These are phyloP conservation scores for Archips xylosteana DNA, from an alignment of 2,888 invertebrate species.

Conservation along the genomic window DNA sequence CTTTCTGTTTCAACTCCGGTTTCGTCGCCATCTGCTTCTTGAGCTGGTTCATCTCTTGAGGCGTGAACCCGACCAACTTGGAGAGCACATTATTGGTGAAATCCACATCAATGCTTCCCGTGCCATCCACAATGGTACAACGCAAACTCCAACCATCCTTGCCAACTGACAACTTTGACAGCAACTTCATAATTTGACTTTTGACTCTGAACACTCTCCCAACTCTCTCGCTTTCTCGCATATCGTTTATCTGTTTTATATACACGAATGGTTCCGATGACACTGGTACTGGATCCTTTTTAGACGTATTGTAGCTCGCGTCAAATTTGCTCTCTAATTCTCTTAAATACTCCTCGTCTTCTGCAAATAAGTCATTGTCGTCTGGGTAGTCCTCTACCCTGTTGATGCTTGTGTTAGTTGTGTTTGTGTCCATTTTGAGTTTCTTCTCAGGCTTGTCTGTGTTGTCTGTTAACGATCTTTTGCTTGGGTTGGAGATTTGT, in stretches of 20 bases:
- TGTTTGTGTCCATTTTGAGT: slow-evolving; percentile 55
- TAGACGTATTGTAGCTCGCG: slow-evolving; percentile 43
- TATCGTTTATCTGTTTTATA: slow-evolving; percentile 75
- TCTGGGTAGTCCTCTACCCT: slow-evolving; percentile 64
- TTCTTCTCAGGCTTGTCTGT: slow-evolving; percentile 60
- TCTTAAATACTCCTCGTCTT: slow-evolving; percentile 70
- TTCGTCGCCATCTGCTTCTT: slow-evolving; percentile 68
- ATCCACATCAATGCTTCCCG: slow-evolving; percentile 81
- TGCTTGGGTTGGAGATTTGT: slow-evolving; percentile 58
- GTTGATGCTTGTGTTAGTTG: slow-evolving; percentile 45
- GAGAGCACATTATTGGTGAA: slow-evolving; percentile 85
- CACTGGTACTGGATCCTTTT: slow-evolving; percentile 49
- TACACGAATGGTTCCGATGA: slow-evolving; percentile 73
- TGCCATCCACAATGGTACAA: slow-evolving; percentile 85
- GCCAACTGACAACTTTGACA: slow-evolving; percentile 83
- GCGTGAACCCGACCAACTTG: slow-evolving; percentile 78
- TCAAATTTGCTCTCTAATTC: slow-evolving; percentile 39
- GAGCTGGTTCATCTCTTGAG: slow-evolving; percentile 74
- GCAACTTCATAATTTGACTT: slow-evolving; percentile 83
- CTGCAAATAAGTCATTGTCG: slow-evolving; percentile 62
- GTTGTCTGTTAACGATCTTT: slow-evolving; percentile 54
- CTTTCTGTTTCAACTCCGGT: slow-evolving; percentile 68
- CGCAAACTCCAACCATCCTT: slow-evolving; percentile 84
- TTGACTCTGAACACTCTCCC: slow-evolving; percentile 83
- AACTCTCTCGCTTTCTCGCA: slow-evolving; percentile 58